phyloP scores from a whole-genome alignment of 1,140 invertebrate species.

The Calycopis cecrops region DNA sequence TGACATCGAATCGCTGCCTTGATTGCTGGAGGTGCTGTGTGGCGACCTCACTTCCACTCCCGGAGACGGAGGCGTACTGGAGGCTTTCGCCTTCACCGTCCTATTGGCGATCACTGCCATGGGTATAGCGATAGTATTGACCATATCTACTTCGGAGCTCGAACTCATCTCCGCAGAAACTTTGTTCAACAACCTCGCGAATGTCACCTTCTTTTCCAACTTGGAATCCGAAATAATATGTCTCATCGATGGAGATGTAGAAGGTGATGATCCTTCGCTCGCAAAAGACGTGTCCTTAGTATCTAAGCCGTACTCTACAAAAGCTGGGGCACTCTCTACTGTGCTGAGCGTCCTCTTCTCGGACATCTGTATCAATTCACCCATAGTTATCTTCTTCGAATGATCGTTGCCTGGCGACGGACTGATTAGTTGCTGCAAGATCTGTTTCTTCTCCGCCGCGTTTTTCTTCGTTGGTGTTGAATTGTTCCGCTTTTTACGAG shows the following conservation, averaged over 20 bases:
- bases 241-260: constrained; percentile 69
- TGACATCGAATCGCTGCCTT: constrained; percentile 82
- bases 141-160: constrained; percentile 79
- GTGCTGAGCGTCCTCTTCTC: constrained; percentile 74
- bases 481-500: constrained; percentile 83
- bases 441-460: constrained; percentile 83
- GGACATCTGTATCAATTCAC: constrained; percentile 82
- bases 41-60: constrained; percentile 76
- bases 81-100: constrained; percentile 59
- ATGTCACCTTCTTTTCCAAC: constrained; percentile 85
- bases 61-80: constrained; percentile 72
- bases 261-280: constrained; percentile 63
- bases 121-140: constrained; percentile 69
- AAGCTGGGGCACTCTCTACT: constrained; percentile 64
- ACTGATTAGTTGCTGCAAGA: constrained; percentile 82
- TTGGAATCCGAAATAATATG: constrained; percentile 76
- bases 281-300: constrained; percentile 77
- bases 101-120: constrained; percentile 67
- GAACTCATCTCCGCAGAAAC: constrained; percentile 84
- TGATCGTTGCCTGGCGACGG: constrained; percentile 67
- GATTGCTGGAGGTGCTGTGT: constrained; percentile 79
- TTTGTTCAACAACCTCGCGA: constrained; percentile 82
- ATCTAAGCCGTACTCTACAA: constrained; percentile 59
- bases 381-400: constrained; percentile 77
- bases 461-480: constrained; percentile 82